Evolutionary conservation across 2,888 invertebrate genomes (phyloP).

Genomic region (Heterodera filipjevi): DNA sequence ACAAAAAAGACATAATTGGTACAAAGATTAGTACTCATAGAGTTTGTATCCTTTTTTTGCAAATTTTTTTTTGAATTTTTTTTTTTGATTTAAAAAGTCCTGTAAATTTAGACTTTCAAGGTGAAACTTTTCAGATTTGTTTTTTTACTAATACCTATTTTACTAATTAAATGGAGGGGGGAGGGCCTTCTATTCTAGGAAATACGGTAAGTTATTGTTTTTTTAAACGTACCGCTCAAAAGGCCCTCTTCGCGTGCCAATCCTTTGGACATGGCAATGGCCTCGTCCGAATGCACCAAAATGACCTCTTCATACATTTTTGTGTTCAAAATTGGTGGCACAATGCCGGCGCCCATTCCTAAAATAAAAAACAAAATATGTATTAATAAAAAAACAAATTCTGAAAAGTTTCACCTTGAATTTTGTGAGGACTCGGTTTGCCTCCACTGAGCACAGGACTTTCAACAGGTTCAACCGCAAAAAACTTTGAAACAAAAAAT

Average conservation of each 20-base stretch:
- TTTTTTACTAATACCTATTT: too few relatives aligned
- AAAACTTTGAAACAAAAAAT: conserved; percentile 41
- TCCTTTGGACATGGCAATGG: conserved; percentile 56
- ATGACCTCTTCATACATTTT: conserved; percentile 55
- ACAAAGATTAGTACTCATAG: too few relatives aligned
- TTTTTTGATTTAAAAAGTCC: too few relatives aligned
- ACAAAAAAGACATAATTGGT: too few relatives aligned
- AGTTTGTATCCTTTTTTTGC: too few relatives aligned
- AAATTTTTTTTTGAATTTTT: too few relatives aligned
- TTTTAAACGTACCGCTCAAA: conserved; percentile 44
- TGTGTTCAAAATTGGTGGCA: conserved; percentile 53
- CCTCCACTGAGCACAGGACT: conserved; percentile 55
- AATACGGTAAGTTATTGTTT: too few relatives aligned
- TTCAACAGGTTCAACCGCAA: conserved; percentile 62
- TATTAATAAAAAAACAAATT: too few relatives aligned
- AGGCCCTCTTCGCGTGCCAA: conserved; percentile 57
- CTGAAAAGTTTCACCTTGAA: conserved; percentile 47
- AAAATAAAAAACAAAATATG: background rate
- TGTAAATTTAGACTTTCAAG: too few relatives aligned
- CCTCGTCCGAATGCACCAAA: conserved; percentile 50
- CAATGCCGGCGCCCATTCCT: conserved; percentile 63
- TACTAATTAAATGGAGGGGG: too few relatives aligned
- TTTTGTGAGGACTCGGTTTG: conserved; percentile 59
- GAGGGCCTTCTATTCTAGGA: too few relatives aligned
- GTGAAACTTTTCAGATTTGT: too few relatives aligned